These are phyloP conservation scores for Malacoctenus gilli DNA, from an alignment of 2,797 vertebrate genomes.

Conservation along the genomic window DNA sequence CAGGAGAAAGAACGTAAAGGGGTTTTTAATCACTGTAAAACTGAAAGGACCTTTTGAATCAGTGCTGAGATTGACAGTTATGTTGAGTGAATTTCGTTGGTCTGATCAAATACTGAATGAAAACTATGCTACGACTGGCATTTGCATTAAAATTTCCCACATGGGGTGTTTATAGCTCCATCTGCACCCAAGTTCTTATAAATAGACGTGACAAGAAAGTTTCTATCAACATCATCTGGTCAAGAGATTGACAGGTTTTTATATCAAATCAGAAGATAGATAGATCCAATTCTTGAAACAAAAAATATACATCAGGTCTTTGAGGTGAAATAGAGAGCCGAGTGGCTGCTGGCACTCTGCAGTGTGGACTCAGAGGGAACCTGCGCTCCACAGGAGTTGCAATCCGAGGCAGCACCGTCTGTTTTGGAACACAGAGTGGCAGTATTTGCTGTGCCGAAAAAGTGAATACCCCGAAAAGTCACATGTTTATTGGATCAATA, in stretches of 20 bases:
- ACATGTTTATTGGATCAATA: slow-evolving; percentile 56
- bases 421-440: slow-evolving; percentile 80
- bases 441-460: slow-evolving; percentile 79
- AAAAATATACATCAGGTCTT: rapidly evolving
- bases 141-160: background rate
- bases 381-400: slow-evolving; percentile 12
- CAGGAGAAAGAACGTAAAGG: background rate
- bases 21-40: background rate
- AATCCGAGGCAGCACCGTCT: slow-evolving; percentile 66
- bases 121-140: no score
- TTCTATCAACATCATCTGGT: no score
- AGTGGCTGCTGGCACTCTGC: background rate
- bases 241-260: no score
- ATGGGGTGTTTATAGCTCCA: background rate
- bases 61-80: background rate
- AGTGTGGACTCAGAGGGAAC: slow-evolving; percentile 10
- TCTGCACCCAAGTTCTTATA: no score
- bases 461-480: slow-evolving; percentile 30
- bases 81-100: background rate
- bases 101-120: background rate
- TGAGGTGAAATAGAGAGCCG: no score
- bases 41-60: background rate
- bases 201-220: no score
- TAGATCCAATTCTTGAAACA: no score
- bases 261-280: no score